These are phyloP conservation scores for Chrysaora quinquecirrha DNA, from an alignment of 30 jellyfish, hydroid and myxozoan species.

Conservation along the genomic window DNA sequence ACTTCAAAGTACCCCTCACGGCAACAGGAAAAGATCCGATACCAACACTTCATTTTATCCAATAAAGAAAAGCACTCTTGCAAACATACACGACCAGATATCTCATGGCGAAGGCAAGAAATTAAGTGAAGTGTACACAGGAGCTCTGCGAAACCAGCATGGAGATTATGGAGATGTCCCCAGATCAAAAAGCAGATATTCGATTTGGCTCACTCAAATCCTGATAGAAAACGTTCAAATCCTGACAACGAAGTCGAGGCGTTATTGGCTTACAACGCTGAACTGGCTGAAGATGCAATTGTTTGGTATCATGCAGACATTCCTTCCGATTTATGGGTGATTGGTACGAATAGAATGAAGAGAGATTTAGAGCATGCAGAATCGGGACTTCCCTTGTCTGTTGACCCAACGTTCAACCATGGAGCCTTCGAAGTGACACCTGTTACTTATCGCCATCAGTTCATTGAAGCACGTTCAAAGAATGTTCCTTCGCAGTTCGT, in stretches of 20 bases:
- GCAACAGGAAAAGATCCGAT: not conserved
- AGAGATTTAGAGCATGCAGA: not conserved
- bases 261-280: not conserved
- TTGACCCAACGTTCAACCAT: not conserved
- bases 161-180: not conserved
- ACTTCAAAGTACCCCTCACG: slow-evolving; percentile 1
- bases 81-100: not conserved
- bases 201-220: not conserved
- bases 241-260: not conserved
- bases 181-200: not conserved
- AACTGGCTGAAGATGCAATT: not conserved
- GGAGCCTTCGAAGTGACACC: not conserved
- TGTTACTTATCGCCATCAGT: not conserved
- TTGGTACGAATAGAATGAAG: slow-evolving; percentile 4
- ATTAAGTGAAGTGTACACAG: not conserved
- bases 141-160: not conserved
- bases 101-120: not conserved
- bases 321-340: not conserved
- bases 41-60: not conserved
- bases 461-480: not conserved
- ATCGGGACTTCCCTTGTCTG: not conserved
- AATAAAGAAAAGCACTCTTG: not conserved
- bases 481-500: not conserved
- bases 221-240: too few relatives aligned
- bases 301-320: not conserved